A percentile compares a stretch with the other conserved stretches of the same genome.
phyloP scores from a whole-genome alignment of 2,888 invertebrate species.

The Herminia tarsipennalis region DNA sequence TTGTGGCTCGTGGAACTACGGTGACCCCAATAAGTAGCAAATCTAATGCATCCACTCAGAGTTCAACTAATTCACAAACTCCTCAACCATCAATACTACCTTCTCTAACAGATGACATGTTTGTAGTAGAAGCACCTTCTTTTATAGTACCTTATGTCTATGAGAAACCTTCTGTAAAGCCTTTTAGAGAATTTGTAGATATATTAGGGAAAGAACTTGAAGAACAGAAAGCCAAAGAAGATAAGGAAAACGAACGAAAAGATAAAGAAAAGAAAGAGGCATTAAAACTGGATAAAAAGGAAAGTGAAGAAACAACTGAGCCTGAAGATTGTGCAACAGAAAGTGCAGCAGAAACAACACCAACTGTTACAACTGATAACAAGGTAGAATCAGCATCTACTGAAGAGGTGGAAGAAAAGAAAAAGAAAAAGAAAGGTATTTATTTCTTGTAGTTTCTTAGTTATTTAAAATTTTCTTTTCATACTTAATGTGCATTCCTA shows the following conservation, averaged over 20 bases:
- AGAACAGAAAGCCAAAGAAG: slow-evolving; percentile 85
- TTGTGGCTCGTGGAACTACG: slow-evolving; percentile 72
- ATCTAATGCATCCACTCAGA: slow-evolving; percentile 56
- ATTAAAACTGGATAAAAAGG: slow-evolving; percentile 56
- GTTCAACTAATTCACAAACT: slow-evolving; percentile 31
- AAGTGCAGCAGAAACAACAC: slow-evolving; percentile 3
- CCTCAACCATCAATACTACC: slow-evolving; percentile 88
- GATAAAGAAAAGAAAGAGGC: slow-evolving; percentile 65
- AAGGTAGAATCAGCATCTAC: slow-evolving; percentile 49
- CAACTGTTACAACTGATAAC: not conserved
- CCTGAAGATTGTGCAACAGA: slow-evolving; percentile 41
- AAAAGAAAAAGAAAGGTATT: slow-evolving; percentile 62
- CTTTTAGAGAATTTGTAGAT: slow-evolving; percentile 90
- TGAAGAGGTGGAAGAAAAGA: slow-evolving; percentile 57
- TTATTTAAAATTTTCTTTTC: not conserved
- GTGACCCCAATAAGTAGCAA: slow-evolving; percentile 69
- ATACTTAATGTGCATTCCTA: too few species aligned
- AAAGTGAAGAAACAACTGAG: slow-evolving; percentile 62
- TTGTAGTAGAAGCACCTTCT: slow-evolving; percentile 96
- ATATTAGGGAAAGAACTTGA: slow-evolving; percentile 88
- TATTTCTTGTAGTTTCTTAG: not conserved
- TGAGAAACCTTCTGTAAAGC: slow-evolving; percentile 94
- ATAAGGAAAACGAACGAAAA: slow-evolving; percentile 69
- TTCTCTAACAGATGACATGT: slow-evolving; percentile 96
- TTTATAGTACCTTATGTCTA: slow-evolving; percentile 97